These are phyloP conservation scores for Crypturellus undulatus DNA, from an alignment of 2,113 vertebrate species.

Conservation along the genomic window DNA sequence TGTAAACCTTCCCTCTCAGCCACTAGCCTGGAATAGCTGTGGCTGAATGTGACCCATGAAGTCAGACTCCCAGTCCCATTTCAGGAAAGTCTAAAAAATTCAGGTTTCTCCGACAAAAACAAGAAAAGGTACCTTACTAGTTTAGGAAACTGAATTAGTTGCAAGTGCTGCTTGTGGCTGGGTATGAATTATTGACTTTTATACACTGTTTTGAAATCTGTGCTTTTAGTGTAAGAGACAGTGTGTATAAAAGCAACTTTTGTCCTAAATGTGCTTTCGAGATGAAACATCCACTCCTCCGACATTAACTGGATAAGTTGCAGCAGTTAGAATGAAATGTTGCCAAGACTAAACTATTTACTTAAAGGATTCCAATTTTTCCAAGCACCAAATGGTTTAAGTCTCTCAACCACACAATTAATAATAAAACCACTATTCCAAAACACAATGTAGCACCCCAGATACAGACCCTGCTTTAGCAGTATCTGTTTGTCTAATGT, in stretches of 20 bases:
- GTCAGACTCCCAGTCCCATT: not conserved
- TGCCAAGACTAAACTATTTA: conserved; percentile 73
- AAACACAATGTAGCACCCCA: conserved; percentile 55
- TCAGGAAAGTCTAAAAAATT: not conserved
- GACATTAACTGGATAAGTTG: conserved; percentile 62
- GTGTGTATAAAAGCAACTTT: conserved; percentile 43
- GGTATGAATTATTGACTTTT: conserved; percentile 40
- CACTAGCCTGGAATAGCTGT: not conserved
- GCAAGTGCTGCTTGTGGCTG: not conserved
- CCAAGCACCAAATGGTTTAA: conserved; percentile 75
- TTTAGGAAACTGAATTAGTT: not conserved
- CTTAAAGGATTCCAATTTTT: conserved; percentile 70
- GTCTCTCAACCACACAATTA: conserved; percentile 76
- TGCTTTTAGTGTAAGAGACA: conserved; percentile 57
- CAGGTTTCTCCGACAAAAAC: not conserved
- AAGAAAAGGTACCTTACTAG: not conserved
- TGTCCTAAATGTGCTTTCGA: conserved; percentile 44
- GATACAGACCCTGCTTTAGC: conserved; percentile 18
- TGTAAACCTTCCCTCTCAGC: not conserved
- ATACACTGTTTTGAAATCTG: conserved; percentile 49
- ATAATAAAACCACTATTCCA: conserved; percentile 73
- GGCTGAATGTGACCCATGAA: not conserved
- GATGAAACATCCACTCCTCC: conserved; percentile 15
- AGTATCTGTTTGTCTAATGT: conserved; percentile 34
- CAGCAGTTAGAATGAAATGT: conserved; percentile 63